Percentiles rank a stretch among this genome's conserved stretches.
These are phyloP conservation scores for Phallusia fumigata DNA, from an alignment of 23 tunicate genomes.

Conservation along the genomic window DNA sequence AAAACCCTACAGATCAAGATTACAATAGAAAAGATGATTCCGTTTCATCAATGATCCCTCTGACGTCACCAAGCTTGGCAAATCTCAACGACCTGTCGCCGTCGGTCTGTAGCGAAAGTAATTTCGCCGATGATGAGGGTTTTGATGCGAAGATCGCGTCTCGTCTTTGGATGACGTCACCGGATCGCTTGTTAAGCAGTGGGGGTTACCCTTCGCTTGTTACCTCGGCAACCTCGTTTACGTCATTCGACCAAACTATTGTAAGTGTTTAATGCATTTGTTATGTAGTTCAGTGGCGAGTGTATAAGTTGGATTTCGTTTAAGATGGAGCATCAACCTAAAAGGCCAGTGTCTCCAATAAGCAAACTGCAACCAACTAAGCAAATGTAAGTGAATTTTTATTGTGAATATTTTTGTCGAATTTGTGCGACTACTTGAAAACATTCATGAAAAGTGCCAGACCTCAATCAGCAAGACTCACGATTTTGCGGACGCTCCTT, in stretches of 20 bases:
- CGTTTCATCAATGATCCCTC: not conserved
- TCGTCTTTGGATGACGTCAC: slow-evolving; percentile 22
- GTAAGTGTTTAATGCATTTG: not conserved
- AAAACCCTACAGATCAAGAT: too few species aligned
- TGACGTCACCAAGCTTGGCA: not conserved
- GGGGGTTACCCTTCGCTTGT: slow-evolving; percentile 15
- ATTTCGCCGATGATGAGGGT: slow-evolving; percentile 22
- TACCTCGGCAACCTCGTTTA: slow-evolving; percentile 14
- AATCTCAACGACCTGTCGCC: not conserved
- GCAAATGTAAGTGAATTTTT: too few species aligned
- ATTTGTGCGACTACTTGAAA: too few species aligned
- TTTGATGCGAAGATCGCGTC: slow-evolving; percentile 6
- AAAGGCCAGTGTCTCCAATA: not conserved
- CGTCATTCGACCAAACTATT: not conserved
- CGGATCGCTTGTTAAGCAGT: not conserved
- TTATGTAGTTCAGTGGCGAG: not conserved
- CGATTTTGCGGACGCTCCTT: not conserved
- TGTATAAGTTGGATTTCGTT: not conserved
- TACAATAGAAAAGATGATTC: not conserved
- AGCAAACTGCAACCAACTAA: not conserved
- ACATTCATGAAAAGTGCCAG: too few species aligned
- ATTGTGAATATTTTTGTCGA: too few species aligned
- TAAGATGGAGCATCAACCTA: not conserved
- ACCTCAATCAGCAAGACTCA: not conserved
- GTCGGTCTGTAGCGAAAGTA: not conserved